These are phyloP conservation scores for Bos javanicus DNA, from an alignment of 2,113 vertebrate genomes.

Conservation along the genomic window DNA sequence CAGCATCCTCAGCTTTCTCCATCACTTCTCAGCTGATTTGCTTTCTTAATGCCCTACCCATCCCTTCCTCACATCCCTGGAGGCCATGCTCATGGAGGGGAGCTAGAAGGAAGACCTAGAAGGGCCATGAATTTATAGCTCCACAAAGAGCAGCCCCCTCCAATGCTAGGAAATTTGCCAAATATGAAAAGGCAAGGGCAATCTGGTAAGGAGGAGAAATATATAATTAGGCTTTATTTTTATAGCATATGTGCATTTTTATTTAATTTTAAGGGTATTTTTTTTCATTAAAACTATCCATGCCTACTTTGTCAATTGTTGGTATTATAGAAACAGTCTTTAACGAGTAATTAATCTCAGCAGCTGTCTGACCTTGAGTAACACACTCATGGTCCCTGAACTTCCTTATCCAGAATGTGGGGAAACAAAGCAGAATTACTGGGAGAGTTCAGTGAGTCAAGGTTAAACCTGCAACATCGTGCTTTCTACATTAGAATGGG, in stretches of 20 bases:
- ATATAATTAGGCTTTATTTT: not conserved
- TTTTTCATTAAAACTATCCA: not conserved
- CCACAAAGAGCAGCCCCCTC: accelerated
- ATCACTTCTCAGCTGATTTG: accelerated
- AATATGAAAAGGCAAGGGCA: not conserved
- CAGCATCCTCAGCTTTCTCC: accelerated
- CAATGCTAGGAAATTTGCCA: not conserved
- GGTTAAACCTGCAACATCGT: not conserved
- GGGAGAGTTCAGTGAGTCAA: not conserved
- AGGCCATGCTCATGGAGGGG: no score
- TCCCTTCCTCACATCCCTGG: not conserved
- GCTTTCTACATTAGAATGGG: not conserved
- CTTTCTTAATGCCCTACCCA: accelerated
- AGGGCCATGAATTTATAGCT: not conserved
- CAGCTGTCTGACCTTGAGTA: not conserved
- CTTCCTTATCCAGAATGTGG: no score
- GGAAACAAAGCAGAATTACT: not conserved
- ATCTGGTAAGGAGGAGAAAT: not conserved
- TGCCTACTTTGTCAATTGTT: not conserved
- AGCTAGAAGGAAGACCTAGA: not conserved
- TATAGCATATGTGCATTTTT: not conserved
- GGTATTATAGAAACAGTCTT: not conserved
- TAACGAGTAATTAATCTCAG: not conserved
- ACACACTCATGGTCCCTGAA: not conserved
- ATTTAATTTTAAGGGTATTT: not conserved